A percentile compares a stretch with the other conserved stretches of the same genome.
phyloP scores from a whole-genome alignment of 2,797 vertebrate genomes.

The Enteromius paludinosus region DNA sequence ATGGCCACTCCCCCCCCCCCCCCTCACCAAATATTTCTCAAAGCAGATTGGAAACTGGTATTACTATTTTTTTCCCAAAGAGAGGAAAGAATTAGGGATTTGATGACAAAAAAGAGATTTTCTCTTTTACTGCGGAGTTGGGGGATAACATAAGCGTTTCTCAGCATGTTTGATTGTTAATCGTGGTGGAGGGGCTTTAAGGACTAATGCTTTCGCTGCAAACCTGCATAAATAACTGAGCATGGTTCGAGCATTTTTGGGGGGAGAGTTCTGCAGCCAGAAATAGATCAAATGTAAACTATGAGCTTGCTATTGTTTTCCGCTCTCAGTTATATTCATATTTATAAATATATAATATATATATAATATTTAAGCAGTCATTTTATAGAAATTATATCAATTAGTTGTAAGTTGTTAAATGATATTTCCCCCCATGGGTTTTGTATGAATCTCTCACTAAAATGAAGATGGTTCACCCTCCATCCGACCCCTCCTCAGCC shows the following conservation, averaged over 20 bases:
- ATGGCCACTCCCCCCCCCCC: constrained; percentile 80
- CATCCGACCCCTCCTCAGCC: constrained; percentile 12
- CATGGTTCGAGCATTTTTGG: constrained; percentile 68
- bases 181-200: constrained; percentile 82
- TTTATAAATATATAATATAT: too few relatives aligned
- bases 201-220: constrained; percentile 82
- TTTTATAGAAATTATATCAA: neutral
- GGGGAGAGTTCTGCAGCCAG: constrained; percentile 40
- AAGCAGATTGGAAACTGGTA: constrained; percentile 91
- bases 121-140: constrained; percentile 82
- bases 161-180: constrained; percentile 87
- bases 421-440: neutral
- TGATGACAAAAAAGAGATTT: constrained; percentile 89
- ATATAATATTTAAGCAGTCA: too few relatives aligned
- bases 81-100: constrained; percentile 88
- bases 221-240: constrained; percentile 83
- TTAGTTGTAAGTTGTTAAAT: too few relatives aligned
- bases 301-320: constrained; percentile 53
- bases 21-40: constrained; percentile 82
- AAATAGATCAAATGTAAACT: constrained; percentile 54
- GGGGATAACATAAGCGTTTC: constrained; percentile 83
- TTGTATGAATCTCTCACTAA: constrained; percentile 14
- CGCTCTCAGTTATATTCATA: too few relatives aligned
- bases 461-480: constrained; percentile 18
- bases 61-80: constrained; percentile 77